Evolutionary conservation across 2,113 vertebrate genomes (phyloP), one percentile per base, ranked within the genome.

Genomic region (Alligator mississippiensis): DNA sequence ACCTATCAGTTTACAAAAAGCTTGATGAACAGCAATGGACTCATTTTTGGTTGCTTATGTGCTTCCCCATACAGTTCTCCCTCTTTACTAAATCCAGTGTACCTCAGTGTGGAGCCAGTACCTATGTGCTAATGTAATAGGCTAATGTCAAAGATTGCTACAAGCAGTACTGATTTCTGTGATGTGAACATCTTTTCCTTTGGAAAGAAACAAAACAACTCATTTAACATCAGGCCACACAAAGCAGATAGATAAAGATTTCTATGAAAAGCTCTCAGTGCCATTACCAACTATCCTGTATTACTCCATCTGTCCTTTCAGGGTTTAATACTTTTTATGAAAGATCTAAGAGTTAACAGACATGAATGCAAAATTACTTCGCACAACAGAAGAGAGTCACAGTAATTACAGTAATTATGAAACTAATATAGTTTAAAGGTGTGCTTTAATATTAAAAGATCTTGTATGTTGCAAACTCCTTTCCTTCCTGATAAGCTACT

Each of bases 401-500:
- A 47, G 47, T 47, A 47, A 47, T 47, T 8, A 7, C 47, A 47
- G 47, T 47, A 47, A 63, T 81, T 64, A 66, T 24, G 57, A 59
- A 30, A 27, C 18, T 62, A 80, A 63, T 54, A 5, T 64, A 63
- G 62, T 17, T 78, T 72, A 88, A 6, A 82, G 38, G 27, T 89
- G 72, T 70, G 16, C 70, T 76, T 77, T 74, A 22, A 54, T 63
- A 19, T 80, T 88, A 72, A n/a, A 70, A 70, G 70, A 82, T 95
- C 85, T 72, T 77, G 17, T 77, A 92, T 93, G 95, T 61, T 55
- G 84, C 88, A 90, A 75, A 80, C 85, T 93, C 92, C 92, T 95
- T 92, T 97, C 95, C 93, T 90, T 91, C 93, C 89, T 95, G 84
- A 68, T 95, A 96, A 89, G 74, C 87, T 94, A 80, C 84, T 15